These are phyloP conservation scores for Cherax destructor DNA, from an alignment of 1,140 invertebrate genomes.

Conservation along the genomic window DNA sequence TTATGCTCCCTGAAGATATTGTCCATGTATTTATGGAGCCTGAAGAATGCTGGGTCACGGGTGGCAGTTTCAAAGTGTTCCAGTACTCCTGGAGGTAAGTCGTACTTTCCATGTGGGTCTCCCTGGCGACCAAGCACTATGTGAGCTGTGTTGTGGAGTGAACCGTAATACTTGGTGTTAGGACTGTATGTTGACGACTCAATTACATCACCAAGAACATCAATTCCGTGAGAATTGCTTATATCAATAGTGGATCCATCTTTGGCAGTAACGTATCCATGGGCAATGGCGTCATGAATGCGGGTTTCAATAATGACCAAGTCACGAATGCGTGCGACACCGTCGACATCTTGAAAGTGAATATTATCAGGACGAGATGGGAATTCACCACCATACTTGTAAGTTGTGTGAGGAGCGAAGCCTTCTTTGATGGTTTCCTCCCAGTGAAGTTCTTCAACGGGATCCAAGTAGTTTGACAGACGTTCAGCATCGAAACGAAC, in stretches of 20 bases:
- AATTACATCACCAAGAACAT: slow-evolving; percentile 44
- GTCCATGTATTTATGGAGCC: slow-evolving; percentile 54
- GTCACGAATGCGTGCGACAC: slow-evolving; percentile 37
- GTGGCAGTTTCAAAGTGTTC: slow-evolving; percentile 48
- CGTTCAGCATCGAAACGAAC: slow-evolving; percentile 50
- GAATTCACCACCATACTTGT: slow-evolving; percentile 50
- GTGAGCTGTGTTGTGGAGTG: slow-evolving; percentile 47
- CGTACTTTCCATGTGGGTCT: slow-evolving; percentile 42
- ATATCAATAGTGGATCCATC: slow-evolving; percentile 14
- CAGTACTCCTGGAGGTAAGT: slow-evolving; percentile 37
- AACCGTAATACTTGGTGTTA: slow-evolving; percentile 31
- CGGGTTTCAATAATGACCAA: slow-evolving; percentile 26
- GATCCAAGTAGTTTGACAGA: slow-evolving; percentile 39
- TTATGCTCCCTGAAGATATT: slow-evolving; percentile 53
- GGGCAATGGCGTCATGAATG: slow-evolving; percentile 49
- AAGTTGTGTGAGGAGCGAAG: slow-evolving; percentile 41
- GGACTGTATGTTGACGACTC: slow-evolving; percentile 46
- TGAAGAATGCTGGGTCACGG: slow-evolving; percentile 41
- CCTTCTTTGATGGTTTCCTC: slow-evolving; percentile 15
- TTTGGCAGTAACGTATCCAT: slow-evolving; percentile 22
- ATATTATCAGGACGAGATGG: slow-evolving; percentile 43
- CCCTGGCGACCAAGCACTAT: slow-evolving; percentile 43
- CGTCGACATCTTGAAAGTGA: slow-evolving; percentile 26
- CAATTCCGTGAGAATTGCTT: slow-evolving; percentile 33
- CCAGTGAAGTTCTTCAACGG: slow-evolving; percentile 41